Percentiles rank a stretch among this genome's conserved stretches.
phyloP scores from a whole-genome alignment of 2,888 invertebrate species.

The Cetonia aurata region DNA sequence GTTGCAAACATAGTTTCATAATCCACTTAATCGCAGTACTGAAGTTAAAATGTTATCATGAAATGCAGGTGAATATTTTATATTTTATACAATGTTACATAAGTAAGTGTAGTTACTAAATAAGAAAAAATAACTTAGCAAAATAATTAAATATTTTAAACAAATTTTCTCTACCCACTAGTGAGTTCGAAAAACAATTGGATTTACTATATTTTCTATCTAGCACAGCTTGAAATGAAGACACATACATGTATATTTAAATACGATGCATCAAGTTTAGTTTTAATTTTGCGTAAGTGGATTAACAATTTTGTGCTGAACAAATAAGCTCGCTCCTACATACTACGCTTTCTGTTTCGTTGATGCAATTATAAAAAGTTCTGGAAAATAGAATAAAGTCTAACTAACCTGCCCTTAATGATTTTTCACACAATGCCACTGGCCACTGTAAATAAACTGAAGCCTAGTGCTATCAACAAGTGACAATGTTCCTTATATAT shows the following conservation, averaged over 20 bases:
- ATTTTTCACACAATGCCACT: slow-evolving; percentile 40
- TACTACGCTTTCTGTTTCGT: not conserved
- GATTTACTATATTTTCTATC: too few species aligned
- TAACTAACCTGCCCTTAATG: slow-evolving; percentile 43
- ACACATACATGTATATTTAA: too few species aligned
- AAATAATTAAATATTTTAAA: too few species aligned
- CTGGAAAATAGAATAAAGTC: not conserved
- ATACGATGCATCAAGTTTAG: too few species aligned
- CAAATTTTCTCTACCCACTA: too few species aligned
- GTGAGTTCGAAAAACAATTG: too few species aligned
- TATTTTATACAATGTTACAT: too few species aligned
- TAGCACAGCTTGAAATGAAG: too few species aligned
- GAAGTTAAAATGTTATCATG: slow-evolving; percentile 14
- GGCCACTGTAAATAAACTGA: slow-evolving; percentile 54
- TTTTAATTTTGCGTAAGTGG: too few species aligned
- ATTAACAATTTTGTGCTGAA: too few species aligned
- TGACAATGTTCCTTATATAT: slow-evolving; percentile 65
- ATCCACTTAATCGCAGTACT: slow-evolving; percentile 24
- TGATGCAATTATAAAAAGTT: not conserved
- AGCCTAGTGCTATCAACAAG: slow-evolving; percentile 67
- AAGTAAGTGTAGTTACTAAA: too few species aligned
- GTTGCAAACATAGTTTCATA: slow-evolving; percentile 33
- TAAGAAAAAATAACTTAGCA: too few species aligned
- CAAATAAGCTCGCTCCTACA: not conserved
- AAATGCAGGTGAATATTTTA: slow-evolving; percentile 8